Conservation (phyloP, 2,888 invertebrate genomes). For the Sceliomorpha sp. region DNA sequence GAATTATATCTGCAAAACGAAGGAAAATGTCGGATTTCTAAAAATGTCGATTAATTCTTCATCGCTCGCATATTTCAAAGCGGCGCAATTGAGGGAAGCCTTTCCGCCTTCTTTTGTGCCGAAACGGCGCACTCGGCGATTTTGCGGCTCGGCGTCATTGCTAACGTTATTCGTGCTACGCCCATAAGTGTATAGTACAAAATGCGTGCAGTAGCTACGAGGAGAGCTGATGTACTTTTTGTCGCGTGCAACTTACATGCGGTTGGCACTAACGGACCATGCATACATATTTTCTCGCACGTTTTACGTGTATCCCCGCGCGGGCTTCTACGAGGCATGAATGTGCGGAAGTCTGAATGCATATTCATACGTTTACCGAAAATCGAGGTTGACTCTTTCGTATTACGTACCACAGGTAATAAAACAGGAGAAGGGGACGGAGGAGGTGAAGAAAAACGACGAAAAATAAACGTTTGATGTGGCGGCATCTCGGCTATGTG, state of each 20-base stretch:
- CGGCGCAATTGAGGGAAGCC: no score
- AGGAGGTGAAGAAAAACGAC: no score
- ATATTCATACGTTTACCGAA: conserved; percentile 53
- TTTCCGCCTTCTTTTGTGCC: background rate
- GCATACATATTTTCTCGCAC: conserved; percentile 68
- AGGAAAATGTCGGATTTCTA: no score
- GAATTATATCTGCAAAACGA: background rate
- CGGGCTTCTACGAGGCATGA: conserved; percentile 5
- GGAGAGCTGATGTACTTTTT: conserved; percentile 63
- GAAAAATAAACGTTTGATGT: no score
- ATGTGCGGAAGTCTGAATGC: conserved; percentile 35
- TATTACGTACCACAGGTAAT: no score
- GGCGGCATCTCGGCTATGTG: no score
- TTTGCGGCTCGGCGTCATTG: background rate
- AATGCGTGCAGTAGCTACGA: conserved; percentile 1
- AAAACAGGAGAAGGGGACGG: no score
- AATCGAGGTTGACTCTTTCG: conserved; percentile 18
- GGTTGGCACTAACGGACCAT: conserved; percentile 51
- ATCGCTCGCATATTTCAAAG: no score
- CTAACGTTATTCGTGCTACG: background rate
- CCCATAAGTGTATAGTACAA: conserved; percentile 2
- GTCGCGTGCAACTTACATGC: conserved; percentile 67
- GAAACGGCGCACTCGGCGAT: background rate
- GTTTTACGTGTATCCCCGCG: conserved; percentile 50
- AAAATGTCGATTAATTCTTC: no score